Evolutionary conservation across 1,140 invertebrate genomes (phyloP).

Genomic region (Musca domestica): DNA sequence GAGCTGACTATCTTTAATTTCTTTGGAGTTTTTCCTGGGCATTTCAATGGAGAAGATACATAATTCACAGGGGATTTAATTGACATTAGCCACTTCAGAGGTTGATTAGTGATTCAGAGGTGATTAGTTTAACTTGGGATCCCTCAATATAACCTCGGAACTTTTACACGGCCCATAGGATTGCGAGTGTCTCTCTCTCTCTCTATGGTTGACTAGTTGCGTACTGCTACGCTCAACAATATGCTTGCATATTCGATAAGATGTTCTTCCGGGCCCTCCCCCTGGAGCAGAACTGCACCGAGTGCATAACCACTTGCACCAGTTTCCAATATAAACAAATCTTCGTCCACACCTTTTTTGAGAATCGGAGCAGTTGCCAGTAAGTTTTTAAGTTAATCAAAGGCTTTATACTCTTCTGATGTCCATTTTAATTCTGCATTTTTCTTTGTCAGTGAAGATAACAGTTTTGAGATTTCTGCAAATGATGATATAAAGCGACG

Average conservation of each 20-base stretch:
- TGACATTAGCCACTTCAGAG: constrained; percentile 30
- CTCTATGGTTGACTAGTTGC: constrained; percentile 40
- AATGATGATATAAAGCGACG: constrained; percentile 28
- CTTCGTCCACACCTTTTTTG: constrained; percentile 38
- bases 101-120: constrained; percentile 38
- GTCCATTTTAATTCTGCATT: constrained; percentile 31
- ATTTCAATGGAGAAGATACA: too few species aligned
- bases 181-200: constrained; percentile 54
- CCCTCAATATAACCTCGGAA: constrained; percentile 53
- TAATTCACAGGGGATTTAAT: constrained; percentile 30
- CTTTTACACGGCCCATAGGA: constrained; percentile 51
- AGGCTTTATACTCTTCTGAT: constrained; percentile 37
- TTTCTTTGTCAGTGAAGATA: constrained; percentile 20
- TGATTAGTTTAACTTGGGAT: constrained; percentile 45
- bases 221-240: constrained; percentile 12
- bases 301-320: constrained; percentile 45
- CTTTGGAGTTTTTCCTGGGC: constrained; percentile 36
- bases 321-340: constrained; percentile 43
- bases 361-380: constrained; percentile 45
- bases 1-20: constrained; percentile 32
- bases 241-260: constrained; percentile 45
- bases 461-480: neutral
- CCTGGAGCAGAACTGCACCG: constrained; percentile 46
- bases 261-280: constrained; percentile 25
- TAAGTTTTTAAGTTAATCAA: constrained; percentile 34